phyloP scores from a whole-genome alignment of 1,140 invertebrate species.

The Caenorhabditis briggsae region DNA sequence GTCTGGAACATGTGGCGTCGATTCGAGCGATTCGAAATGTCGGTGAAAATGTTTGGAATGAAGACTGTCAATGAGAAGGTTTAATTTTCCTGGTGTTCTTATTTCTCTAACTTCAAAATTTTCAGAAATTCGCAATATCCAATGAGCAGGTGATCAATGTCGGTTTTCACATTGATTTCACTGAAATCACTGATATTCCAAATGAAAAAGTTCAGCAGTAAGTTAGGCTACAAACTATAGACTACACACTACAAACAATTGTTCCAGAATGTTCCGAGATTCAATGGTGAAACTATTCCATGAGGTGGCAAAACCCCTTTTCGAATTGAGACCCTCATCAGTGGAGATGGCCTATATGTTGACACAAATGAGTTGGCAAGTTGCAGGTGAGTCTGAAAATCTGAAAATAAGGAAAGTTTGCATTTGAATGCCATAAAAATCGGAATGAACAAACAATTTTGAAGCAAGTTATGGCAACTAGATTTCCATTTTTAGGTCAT shows the following conservation, averaged over 20 bases:
- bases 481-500: too few relatives aligned
- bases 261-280: slow-evolving; percentile 16
- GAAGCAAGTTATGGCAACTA: too few relatives aligned
- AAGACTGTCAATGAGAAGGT: background rate
- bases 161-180: background rate
- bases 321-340: slow-evolving; percentile 10
- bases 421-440: too few relatives aligned
- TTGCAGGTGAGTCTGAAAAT: slow-evolving; percentile 13
- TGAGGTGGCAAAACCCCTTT: background rate
- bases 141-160: slow-evolving; percentile 10
- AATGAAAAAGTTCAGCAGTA: slow-evolving; percentile 8
- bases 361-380: slow-evolving; percentile 41
- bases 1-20: slow-evolving; percentile 38
- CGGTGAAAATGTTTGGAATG: slow-evolving; percentile 26
- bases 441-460: too few relatives aligned
- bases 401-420: too few relatives aligned
- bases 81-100: too few relatives aligned
- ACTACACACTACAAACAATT: background rate
- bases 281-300: background rate
- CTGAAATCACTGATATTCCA: slow-evolving; percentile 24
- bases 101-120: background rate
- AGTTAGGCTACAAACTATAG: background rate
- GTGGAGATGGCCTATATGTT: slow-evolving; percentile 39
- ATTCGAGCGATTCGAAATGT: slow-evolving; percentile 41
- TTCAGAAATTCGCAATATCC: slow-evolving; percentile 22